Evolutionary conservation across 92 coral and sea anemone species (phyloP), one percentile per base, ranked within the genome.

Genomic region (Isaurus tuberculatus): DNA sequence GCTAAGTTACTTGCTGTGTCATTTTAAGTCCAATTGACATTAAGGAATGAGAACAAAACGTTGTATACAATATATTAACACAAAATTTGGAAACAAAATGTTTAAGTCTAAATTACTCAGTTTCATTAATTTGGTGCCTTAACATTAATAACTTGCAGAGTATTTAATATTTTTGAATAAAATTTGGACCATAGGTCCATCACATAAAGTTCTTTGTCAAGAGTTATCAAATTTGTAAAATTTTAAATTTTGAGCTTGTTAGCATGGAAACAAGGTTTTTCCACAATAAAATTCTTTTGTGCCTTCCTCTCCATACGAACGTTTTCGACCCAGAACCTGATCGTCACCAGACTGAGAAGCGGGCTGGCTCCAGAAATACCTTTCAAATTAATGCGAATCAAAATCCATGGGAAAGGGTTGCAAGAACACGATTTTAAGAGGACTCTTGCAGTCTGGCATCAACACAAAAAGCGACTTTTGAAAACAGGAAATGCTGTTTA

Each of bases 151-250:
- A 61, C 68, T 61, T 25, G 34, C 68, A 61, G 34, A 61, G 68
- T 61, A 61, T 20, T 61, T 61, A 61, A 61, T 23, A 61, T 61
- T 25, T 20, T 61, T 61, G 68, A 61, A 25, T 61, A 31, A 61
- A 61, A 20, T 61, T 61, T 61, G 68, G 68, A 13, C 68, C 75
- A 84, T 29, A 77, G 36, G 40, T 90, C 91, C 55, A 75, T n/a
- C 28, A 61, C 33, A 61, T 61, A 61, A 61, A 61, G 68, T 61
- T 61, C 31, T 61, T 22, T 61, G 34, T 61, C 16, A 61, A 20
- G 31, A 20, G 68, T n/a, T n/a, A n/a, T n/a, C n/a, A n/a, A n/a
- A n/a, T n/a, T n/a, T n/a, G n/a, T n/a, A n/a, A n/a, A n/a, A n/a
- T n/a, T n/a, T n/a, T n/a, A n/a, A n/a, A n/a, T 25, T 63, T 63